Percentiles rank a stretch among this genome's conserved stretches.
Evolutionary conservation across 2,797 vertebrate genomes (phyloP).

Genomic region (Jordanella pulchra): DNA sequence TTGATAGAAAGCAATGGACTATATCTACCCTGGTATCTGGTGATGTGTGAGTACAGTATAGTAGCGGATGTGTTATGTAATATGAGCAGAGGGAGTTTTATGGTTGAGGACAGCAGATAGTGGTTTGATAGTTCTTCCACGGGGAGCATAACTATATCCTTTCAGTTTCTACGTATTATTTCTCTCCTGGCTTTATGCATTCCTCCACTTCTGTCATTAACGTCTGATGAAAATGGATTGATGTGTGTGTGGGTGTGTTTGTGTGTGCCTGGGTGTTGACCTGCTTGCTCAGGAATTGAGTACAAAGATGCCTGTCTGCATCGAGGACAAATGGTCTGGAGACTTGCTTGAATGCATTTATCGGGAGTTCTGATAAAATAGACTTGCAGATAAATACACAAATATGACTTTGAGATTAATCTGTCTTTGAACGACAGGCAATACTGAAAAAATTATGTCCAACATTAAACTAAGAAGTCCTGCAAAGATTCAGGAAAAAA

Average conservation of each 20-base stretch:
- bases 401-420: conserved; percentile 8
- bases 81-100: conserved; percentile 49
- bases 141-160: conserved; percentile 53
- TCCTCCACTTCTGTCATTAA: conserved; percentile 56
- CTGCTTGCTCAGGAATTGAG: conserved; percentile 44
- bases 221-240: conserved; percentile 67
- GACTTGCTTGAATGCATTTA: conserved; percentile 14
- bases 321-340: conserved; percentile 25
- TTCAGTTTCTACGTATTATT: conserved; percentile 45
- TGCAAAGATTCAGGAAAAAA: conserved; percentile 26
- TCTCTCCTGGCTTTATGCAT: conserved; percentile 16
- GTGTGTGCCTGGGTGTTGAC: conserved; percentile 58
- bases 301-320: conserved; percentile 30
- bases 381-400: conserved; percentile 1
- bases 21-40: conserved; percentile 27
- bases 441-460: conserved; percentile 32
- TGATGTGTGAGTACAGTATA: conserved; percentile 32
- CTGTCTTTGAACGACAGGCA: conserved; percentile 17
- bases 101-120: conserved; percentile 48
- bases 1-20: conserved; percentile 30
- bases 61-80: conserved; percentile 62
- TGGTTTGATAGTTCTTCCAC: conserved; percentile 56
- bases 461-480: conserved; percentile 6
- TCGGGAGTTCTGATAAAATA: conserved; percentile 5
- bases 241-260: not conserved